Base-by-base conservation (phyloP, 2,888 invertebrate genomes). In the Drosophila anceps region DNA sequence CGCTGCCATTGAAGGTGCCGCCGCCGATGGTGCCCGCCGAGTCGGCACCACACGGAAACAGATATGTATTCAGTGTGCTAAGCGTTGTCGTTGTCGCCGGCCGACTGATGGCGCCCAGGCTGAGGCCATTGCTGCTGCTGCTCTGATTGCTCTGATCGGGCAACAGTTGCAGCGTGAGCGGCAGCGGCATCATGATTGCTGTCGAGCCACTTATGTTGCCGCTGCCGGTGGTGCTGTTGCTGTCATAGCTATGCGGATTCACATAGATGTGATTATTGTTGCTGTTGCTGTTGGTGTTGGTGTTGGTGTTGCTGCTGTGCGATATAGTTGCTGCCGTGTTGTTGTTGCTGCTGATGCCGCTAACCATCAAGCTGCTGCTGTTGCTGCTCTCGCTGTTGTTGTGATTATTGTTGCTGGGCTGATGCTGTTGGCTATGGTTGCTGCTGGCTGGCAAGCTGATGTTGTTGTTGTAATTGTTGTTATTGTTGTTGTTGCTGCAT, bases 251-350 rank as follows among this genome's bases (percentile, higher is more conserved):
- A 61, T 92, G 91, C 2, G 92, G 92, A 86, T 92, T 92, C 57
- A 92, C 90, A 79, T 92, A 92, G 66, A 92, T 91, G 81, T 92
- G 92, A 65, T 92, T 92, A 79, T 92, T 92, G 84, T 92, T 92
- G 60, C 72, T 83, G 70, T 9, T 91, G 54, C 71, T 79, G 69
- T 62, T 79, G 60, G 68, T 64, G 48, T 48, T 51, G 31, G n/a
- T n/a, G n/a, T n/a, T n/a, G n/a, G 8, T 33, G 20, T 18, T 50
- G 51, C 33, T 53, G 53, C 24, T 50, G 29, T 48, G 48, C 12
- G 48, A 48, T 29, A 48, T 48, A 6, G 48, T 31, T 31, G 48
- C 48, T 48, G 29, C 48, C 7, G 48, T 61, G 44, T 39, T 58
- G 13, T 27, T 57, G 48, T 20, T 24, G 24, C n/a, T 43, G 77